Evolutionary conservation across 2,797 vertebrate genomes (phyloP).

Genomic region (Anguilla obscura): DNA sequence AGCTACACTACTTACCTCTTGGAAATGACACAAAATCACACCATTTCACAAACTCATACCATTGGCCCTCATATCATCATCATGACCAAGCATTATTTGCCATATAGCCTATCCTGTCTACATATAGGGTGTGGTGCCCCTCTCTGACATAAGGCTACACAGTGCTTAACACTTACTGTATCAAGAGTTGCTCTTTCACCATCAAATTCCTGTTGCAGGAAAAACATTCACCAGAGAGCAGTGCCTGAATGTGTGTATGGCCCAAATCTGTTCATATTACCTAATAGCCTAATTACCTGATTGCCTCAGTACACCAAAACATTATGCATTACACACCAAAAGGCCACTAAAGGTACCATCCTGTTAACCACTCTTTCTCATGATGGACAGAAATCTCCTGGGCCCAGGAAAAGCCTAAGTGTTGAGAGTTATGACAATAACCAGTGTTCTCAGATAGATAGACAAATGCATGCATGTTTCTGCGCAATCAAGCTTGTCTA

Average conservation of each 20-base stretch:
- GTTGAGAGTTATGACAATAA: neutral
- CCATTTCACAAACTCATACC: neutral
- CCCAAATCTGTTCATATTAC: neutral
- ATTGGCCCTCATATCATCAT: neutral
- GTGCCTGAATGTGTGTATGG: slow-evolving; percentile 1
- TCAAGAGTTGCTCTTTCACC: neutral
- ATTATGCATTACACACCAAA: neutral
- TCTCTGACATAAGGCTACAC: neutral
- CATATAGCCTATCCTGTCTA: neutral
- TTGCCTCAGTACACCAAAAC: neutral
- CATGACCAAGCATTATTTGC: neutral
- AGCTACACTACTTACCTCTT: neutral
- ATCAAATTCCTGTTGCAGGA: neutral
- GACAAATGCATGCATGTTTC: neutral
- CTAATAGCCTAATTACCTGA: neutral
- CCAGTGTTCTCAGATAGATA: neutral
- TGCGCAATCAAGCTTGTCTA: neutral
- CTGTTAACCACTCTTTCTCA: neutral
- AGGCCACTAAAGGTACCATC: neutral
- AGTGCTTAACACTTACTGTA: neutral
- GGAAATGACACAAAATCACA: neutral
- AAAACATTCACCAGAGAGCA: neutral
- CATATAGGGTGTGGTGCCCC: neutral
- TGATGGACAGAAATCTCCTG: neutral
- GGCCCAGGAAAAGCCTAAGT: neutral